Evolutionary conservation across 1,140 invertebrate species (phyloP).

Genomic region (Rhopalosiphum maidis): DNA sequence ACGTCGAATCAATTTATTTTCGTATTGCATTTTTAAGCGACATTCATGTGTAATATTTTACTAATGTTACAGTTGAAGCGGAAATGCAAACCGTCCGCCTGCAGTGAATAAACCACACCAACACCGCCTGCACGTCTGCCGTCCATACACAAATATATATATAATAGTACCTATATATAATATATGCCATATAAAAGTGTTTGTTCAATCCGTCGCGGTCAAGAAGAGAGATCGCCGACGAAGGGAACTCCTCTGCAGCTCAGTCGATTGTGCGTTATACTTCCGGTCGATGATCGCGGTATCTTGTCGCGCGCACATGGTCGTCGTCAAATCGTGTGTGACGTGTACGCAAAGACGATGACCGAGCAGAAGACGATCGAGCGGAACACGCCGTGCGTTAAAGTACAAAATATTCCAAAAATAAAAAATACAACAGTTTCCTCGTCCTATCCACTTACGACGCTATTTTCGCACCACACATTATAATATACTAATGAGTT

Average conservation of each 20-base stretch:
- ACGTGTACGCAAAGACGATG: not conserved
- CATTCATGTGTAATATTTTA: not conserved
- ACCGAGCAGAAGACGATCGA: not conserved
- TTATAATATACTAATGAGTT: not conserved
- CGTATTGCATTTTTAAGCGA: not conserved
- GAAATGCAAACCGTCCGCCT: conserved; percentile 14
- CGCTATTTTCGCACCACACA: not conserved
- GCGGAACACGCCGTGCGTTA: not conserved
- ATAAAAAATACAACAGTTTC: not conserved
- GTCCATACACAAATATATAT: not conserved
- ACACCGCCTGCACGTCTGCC: not conserved
- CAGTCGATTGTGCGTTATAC: no score
- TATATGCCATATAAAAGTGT: not conserved
- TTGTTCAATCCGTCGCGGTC: not conserved
- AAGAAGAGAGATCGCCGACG: not conserved
- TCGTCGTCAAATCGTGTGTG: not conserved
- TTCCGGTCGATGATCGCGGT: no score
- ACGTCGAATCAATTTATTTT: not conserved
- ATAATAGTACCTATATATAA: not conserved
- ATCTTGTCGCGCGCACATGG: no score
- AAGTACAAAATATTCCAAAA: not conserved
- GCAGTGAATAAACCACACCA: not conserved
- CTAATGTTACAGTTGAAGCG: conserved; percentile 3
- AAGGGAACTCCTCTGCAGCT: not conserved
- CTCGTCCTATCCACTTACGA: not conserved